These are phyloP conservation scores for Taeniopygia guttata DNA, from an alignment of 2,797 vertebrate genomes.

Conservation along the genomic window DNA sequence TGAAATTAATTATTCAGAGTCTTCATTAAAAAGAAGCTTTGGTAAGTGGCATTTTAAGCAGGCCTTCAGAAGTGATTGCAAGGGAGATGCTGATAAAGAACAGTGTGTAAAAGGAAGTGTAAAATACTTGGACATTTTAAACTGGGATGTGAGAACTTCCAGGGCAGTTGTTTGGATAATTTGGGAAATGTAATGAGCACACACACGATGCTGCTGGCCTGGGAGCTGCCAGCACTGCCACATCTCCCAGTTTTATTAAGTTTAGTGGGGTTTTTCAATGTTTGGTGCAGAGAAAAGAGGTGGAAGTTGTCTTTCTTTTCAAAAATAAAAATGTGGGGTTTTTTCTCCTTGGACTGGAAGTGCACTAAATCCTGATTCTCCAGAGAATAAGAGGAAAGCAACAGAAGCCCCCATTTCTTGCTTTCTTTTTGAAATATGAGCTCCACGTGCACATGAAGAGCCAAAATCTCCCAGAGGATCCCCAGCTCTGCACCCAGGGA, in stretches of 20 bases:
- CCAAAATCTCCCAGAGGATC: neutral
- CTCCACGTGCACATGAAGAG: neutral
- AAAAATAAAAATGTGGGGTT: neutral
- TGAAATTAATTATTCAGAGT: constrained; percentile 56
- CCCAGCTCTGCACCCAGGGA: neutral
- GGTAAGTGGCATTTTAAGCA: constrained; percentile 51
- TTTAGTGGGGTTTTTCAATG: fast-evolving
- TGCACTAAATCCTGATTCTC: neutral
- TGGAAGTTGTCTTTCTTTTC: neutral
- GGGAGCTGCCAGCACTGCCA: neutral
- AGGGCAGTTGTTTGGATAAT: neutral
- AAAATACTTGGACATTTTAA: neutral
- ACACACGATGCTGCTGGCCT: neutral
- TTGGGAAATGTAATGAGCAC: neutral
- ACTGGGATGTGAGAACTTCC: neutral
- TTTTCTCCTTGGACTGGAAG: neutral
- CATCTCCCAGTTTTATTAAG: fast-evolving
- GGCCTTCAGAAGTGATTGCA: constrained; percentile 27
- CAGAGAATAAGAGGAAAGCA: neutral
- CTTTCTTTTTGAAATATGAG: neutral
- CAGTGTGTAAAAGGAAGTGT: neutral
- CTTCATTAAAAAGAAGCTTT: constrained; percentile 64
- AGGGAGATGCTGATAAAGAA: constrained; percentile 32
- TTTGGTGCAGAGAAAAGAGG: neutral
- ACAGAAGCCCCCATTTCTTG: neutral